Evolutionary conservation across 2,113 vertebrate genomes (phyloP).

Genomic region (Stictonetta naevosa): DNA sequence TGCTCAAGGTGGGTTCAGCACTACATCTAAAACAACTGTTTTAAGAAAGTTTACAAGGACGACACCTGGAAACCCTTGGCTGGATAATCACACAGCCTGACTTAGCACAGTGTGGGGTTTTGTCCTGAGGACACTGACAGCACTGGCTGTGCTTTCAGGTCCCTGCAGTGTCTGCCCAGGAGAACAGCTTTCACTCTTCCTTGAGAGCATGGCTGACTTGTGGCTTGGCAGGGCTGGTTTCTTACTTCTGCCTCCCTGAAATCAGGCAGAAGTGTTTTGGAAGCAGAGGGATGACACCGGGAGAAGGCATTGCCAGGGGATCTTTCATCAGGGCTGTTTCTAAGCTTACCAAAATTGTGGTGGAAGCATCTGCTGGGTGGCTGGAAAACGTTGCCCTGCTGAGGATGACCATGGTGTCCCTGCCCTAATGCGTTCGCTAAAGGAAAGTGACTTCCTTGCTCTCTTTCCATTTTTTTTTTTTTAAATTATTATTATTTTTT

Average conservation of each 20-base stretch:
- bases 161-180: fast-evolving
- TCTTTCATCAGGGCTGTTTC: too few relatives aligned
- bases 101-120: fast-evolving
- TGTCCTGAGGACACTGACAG: neutral
- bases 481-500: neutral
- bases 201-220: too few relatives aligned
- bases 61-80: too few relatives aligned
- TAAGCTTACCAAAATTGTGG: neutral
- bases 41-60: neutral
- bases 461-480: neutral
- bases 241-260: neutral
- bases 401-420: too few relatives aligned
- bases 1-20: too few relatives aligned
- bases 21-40: too few relatives aligned
- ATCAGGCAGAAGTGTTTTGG: neutral
- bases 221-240: too few relatives aligned
- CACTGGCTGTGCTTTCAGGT: fast-evolving
- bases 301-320: neutral
- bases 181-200: neutral
- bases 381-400: neutral
- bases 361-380: neutral
- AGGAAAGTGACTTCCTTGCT: neutral
- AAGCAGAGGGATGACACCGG: neutral
- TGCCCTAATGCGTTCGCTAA: too few relatives aligned
- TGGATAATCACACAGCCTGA: neutral